phyloP scores from a whole-genome alignment of 2,113 vertebrate genomes.

The Prunella fulvescens region DNA sequence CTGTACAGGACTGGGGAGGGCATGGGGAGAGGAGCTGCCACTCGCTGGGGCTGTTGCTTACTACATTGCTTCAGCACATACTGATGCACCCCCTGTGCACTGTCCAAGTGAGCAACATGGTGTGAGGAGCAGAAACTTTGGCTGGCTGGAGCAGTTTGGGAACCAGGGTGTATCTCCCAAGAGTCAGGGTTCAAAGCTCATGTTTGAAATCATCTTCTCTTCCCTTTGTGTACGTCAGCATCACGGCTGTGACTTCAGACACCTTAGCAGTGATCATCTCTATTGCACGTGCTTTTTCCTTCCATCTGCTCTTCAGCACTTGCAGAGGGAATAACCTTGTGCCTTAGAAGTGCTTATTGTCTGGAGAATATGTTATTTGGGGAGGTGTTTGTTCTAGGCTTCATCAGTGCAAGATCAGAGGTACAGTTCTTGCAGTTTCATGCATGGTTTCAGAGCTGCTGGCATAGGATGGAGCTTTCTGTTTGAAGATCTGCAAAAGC shows the following conservation, averaged over 20 bases:
- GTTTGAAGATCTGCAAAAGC: background rate
- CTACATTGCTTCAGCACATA: constrained; percentile 53
- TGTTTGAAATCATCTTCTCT: background rate
- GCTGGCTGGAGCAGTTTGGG: background rate
- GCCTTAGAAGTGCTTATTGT: background rate
- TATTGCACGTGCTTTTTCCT: background rate
- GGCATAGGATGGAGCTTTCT: background rate
- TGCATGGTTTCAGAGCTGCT: background rate
- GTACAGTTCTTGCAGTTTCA: background rate
- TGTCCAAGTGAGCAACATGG: background rate
- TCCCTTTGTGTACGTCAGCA: background rate
- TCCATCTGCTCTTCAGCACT: constrained; percentile 9
- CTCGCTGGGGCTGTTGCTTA: constrained; percentile 68
- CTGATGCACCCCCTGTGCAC: background rate
- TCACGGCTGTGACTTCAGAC: background rate
- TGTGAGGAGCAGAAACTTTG: background rate
- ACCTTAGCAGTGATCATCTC: background rate
- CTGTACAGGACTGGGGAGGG: constrained; percentile 5
- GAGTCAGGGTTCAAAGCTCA: background rate
- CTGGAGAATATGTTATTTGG: background rate
- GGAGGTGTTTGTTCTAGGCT: background rate
- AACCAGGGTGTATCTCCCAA: background rate
- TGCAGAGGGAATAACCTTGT: background rate
- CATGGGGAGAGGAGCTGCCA: constrained; percentile 27
- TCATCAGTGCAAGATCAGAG: background rate